Conservation (phyloP, 2,888 invertebrate species). For the Ophonus ardosiacus region DNA sequence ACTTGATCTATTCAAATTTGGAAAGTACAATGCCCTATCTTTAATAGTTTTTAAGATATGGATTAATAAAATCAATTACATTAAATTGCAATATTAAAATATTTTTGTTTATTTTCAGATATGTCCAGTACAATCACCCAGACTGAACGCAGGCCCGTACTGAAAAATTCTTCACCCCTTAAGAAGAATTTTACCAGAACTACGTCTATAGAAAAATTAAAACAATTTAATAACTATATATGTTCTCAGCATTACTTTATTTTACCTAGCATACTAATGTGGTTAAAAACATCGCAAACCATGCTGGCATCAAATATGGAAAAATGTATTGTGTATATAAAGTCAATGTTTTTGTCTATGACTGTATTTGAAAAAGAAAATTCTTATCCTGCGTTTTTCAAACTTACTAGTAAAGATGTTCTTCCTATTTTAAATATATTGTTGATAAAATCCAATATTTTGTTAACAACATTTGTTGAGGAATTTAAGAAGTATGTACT, state of each 20-base stretch:
- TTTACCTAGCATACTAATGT: conserved; percentile 71
- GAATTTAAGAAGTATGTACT: conserved; percentile 27
- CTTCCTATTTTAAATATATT: conserved; percentile 36
- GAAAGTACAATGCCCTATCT: too few relatives aligned
- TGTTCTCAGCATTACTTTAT: conserved; percentile 73
- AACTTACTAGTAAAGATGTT: conserved; percentile 40
- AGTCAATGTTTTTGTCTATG: conserved; percentile 65
- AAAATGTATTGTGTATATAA: conserved; percentile 69
- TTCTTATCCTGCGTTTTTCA: conserved; percentile 4
- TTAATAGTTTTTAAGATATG: too few relatives aligned
- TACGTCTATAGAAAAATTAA: conserved; percentile 72
- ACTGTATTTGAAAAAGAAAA: conserved; percentile 38
- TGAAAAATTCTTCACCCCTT: background rate
- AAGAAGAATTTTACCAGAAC: conserved; percentile 70
- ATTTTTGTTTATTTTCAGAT: background rate
- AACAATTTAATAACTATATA: conserved; percentile 72
- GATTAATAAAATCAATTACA: too few relatives aligned
- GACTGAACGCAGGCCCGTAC: conserved; percentile 38
- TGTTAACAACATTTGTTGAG: background rate
- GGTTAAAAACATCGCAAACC: conserved; percentile 71
- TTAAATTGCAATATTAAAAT: background rate
- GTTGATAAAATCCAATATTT: conserved; percentile 6
- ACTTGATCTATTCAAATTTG: too few relatives aligned
- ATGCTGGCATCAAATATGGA: conserved; percentile 70
- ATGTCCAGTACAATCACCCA: conserved; percentile 56